phyloP scores from a whole-genome alignment of 2,888 invertebrate genomes.

The Cetonia aurata region DNA sequence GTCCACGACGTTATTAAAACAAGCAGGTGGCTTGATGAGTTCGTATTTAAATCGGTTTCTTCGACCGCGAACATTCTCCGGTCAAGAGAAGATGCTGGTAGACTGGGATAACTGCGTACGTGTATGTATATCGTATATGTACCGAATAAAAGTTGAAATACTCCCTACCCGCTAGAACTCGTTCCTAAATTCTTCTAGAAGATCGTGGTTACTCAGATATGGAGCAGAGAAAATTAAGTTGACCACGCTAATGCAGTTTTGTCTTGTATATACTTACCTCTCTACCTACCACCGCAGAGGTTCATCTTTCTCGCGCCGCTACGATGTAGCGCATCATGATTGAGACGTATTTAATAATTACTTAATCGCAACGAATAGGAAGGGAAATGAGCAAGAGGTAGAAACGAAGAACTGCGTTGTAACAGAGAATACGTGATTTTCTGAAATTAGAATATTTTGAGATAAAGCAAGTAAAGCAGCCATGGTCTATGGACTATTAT shows the following conservation, averaged over 20 bases:
- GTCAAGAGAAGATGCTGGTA: constrained; percentile 14
- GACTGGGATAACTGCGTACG: constrained; percentile 10
- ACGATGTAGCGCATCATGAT: constrained; percentile 52
- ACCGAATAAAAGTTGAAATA: constrained; percentile 22
- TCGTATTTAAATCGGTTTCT: constrained; percentile 44
- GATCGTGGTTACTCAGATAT: constrained; percentile 20
- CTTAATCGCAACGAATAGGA: constrained; percentile 53
- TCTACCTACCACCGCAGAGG: not conserved
- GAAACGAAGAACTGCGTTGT: constrained; percentile 35
- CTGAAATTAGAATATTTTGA: constrained; percentile 12
- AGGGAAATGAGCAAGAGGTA: constrained; percentile 39
- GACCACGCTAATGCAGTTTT: constrained; percentile 35
- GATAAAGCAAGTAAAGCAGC: constrained; percentile 29
- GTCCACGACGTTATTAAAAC: constrained; percentile 51
- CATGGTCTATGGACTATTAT: constrained; percentile 23
- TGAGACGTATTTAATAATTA: constrained; percentile 59
- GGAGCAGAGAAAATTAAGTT: constrained; percentile 42
- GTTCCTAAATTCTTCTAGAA: constrained; percentile 35
- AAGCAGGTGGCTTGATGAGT: constrained; percentile 50
- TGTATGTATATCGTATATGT: constrained; percentile 19
- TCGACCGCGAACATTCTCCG: constrained; percentile 35
- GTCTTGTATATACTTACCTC: not conserved
- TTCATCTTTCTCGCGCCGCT: constrained; percentile 17
- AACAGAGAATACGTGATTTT: constrained; percentile 15
- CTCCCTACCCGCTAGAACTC: constrained; percentile 19